A percentile compares a stretch with the other conserved stretches of the same genome.
phyloP scores from a whole-genome alignment of 1,140 invertebrate genomes.

The Calliopsis andreniformis region DNA sequence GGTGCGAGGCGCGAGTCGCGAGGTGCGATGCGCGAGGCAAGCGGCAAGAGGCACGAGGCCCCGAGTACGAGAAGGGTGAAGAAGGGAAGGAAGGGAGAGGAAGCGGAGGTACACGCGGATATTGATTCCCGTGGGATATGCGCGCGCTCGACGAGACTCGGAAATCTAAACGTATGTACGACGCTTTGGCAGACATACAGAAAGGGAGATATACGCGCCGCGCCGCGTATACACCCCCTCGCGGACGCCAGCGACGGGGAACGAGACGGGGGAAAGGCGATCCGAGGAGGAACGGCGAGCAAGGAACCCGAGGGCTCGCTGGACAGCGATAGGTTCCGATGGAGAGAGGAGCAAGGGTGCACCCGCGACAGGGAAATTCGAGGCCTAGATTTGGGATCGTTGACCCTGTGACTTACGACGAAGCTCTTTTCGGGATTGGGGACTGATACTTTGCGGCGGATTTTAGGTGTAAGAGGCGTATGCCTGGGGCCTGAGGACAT shows the following conservation, averaged over 20 bases:
- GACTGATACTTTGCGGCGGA: too few species aligned
- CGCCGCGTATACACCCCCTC: conserved; percentile 23
- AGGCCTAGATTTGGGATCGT: too few species aligned
- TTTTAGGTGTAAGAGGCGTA: too few species aligned
- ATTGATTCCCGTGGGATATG: conserved; percentile 81
- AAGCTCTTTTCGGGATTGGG: too few species aligned
- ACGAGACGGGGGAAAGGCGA: conserved; percentile 26
- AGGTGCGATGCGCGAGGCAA: conserved; percentile 44
- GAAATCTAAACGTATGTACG: conserved; percentile 68
- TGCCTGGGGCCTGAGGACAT: too few species aligned
- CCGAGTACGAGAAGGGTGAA: conserved; percentile 42
- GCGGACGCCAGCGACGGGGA: conserved; percentile 25
- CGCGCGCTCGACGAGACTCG: conserved; percentile 74
- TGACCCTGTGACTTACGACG: too few species aligned
- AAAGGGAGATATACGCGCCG: conserved; percentile 32
- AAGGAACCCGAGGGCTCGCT: too few species aligned
- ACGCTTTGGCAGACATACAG: conserved; percentile 56
- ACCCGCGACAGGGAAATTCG: too few species aligned
- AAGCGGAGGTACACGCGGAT: conserved; percentile 75
- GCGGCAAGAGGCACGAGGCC: conserved; percentile 39
- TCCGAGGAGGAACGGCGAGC: too few species aligned
- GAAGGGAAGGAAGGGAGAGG: conserved; percentile 48
- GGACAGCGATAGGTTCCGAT: too few species aligned
- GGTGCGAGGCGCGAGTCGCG: conserved; percentile 52
- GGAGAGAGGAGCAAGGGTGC: background rate